phyloP scores from a whole-genome alignment of 2,888 invertebrate genomes.

The Acleris cristana region DNA sequence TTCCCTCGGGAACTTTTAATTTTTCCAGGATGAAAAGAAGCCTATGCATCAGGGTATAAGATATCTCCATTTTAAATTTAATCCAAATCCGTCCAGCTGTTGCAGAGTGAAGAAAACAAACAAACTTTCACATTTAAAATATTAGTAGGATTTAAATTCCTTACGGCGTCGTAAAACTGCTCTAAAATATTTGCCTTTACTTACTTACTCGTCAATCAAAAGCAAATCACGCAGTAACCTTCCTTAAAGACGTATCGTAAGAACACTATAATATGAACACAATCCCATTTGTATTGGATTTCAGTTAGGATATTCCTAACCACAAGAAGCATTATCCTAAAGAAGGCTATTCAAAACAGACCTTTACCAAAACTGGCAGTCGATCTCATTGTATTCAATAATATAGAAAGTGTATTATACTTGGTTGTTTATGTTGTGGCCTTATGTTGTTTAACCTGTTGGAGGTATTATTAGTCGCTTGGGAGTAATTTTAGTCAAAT shows the following conservation, averaged over 20 bases:
- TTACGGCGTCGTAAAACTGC: background rate
- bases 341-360: constrained; percentile 31
- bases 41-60: no score
- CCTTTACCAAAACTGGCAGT: constrained; percentile 7
- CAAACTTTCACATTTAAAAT: no score
- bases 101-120: no score
- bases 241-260: constrained; percentile 5
- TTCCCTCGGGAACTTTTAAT: no score
- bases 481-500: no score
- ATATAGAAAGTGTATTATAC: background rate
- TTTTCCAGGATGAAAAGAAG: no score
- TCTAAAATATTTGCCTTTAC: background rate
- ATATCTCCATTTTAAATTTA: no score
- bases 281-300: constrained; percentile 30
- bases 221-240: constrained; percentile 5
- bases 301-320: constrained; percentile 32
- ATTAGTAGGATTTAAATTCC: background rate
- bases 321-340: constrained; percentile 26
- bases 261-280: constrained; percentile 22
- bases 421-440: no score
- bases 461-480: no score
- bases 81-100: no score
- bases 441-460: no score
- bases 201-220: background rate
- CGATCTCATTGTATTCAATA: constrained; percentile 7